Conservation (phyloP, 2,888 invertebrate species). For the Brachynemurus nebulosus region DNA sequence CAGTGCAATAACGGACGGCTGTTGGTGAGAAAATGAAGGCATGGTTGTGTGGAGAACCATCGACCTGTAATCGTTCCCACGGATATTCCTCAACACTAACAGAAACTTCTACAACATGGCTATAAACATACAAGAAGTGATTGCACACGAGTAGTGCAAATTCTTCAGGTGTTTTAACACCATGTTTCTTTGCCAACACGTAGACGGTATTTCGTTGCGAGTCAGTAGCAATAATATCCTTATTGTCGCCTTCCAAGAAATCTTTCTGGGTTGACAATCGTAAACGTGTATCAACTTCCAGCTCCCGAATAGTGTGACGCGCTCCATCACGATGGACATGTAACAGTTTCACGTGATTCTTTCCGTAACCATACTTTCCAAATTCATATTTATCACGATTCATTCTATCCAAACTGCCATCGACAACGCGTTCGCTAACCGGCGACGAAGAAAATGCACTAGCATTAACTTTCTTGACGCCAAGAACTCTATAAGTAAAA, state of each 20-base stretch:
- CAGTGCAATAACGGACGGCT: conserved; percentile 52
- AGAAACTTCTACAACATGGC: conserved; percentile 56
- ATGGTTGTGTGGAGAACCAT: conserved; percentile 50
- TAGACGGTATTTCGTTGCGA: conserved; percentile 75
- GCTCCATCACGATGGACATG: conserved; percentile 53
- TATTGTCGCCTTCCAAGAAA: conserved; percentile 58
- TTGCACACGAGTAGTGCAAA: conserved; percentile 59
- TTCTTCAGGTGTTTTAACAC: conserved; percentile 61
- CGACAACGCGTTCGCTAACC: neutral
- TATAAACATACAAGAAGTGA: conserved; percentile 61
- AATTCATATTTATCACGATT: conserved; percentile 37
- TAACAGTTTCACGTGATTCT: conserved; percentile 57
- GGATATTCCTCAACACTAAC: conserved; percentile 60
- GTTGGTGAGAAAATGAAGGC: conserved; percentile 60
- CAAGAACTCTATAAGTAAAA: neutral
- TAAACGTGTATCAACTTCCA: conserved; percentile 58
- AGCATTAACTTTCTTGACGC: neutral
- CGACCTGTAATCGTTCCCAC: conserved; percentile 51
- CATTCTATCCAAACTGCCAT: conserved; percentile 10
- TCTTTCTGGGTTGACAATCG: conserved; percentile 55
- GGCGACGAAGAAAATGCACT: neutral
- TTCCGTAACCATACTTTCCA: conserved; percentile 56
- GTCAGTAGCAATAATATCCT: conserved; percentile 68
- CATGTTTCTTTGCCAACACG: conserved; percentile 61
- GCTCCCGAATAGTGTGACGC: conserved; percentile 56